Evolutionary conservation across 30 jellyfish, hydroid and myxozoan species (phyloP).

Genomic region (Calvadosia cruxmelitensis): DNA sequence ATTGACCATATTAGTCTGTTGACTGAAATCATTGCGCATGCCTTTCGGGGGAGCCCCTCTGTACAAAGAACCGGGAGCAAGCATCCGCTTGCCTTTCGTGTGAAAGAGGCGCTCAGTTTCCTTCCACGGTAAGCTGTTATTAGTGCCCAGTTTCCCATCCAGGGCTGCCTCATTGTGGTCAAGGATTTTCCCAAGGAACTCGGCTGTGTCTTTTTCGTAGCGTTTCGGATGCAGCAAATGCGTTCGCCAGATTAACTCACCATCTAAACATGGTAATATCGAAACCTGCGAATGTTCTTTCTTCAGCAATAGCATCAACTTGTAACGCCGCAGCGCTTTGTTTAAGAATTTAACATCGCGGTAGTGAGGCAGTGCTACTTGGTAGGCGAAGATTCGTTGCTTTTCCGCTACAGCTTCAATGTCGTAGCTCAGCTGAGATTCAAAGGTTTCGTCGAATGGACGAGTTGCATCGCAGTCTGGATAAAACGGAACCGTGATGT

Average conservation of each 20-base stretch:
- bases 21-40: not conserved
- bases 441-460: constrained; percentile 7
- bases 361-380: constrained; percentile 65
- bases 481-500: constrained; percentile 48
- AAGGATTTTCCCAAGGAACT: constrained; percentile 31
- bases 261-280: constrained; percentile 64
- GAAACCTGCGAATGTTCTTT: constrained; percentile 46
- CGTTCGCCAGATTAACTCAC: constrained; percentile 71
- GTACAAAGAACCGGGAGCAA: constrained; percentile 76
- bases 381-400: constrained; percentile 55
- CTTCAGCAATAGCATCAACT: constrained; percentile 37
- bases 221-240: constrained; percentile 54
- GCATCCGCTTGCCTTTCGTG: constrained; percentile 30
- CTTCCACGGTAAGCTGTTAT: constrained; percentile 23
- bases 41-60: constrained; percentile 70
- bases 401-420: constrained; percentile 37
- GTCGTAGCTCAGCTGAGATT: constrained; percentile 20
- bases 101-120: constrained; percentile 45
- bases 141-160: constrained; percentile 53
- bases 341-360: constrained; percentile 41
- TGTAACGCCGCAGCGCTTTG: constrained; percentile 62
- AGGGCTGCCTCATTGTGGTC: constrained; percentile 45
- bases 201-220: constrained; percentile 34
- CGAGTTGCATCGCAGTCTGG: constrained; percentile 60
- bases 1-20: not conserved